A percentile compares a stretch with the other conserved stretches of the same genome.
Conservation (phyloP, 2,797 vertebrate species). For the Gephyroberyx darwinii region DNA sequence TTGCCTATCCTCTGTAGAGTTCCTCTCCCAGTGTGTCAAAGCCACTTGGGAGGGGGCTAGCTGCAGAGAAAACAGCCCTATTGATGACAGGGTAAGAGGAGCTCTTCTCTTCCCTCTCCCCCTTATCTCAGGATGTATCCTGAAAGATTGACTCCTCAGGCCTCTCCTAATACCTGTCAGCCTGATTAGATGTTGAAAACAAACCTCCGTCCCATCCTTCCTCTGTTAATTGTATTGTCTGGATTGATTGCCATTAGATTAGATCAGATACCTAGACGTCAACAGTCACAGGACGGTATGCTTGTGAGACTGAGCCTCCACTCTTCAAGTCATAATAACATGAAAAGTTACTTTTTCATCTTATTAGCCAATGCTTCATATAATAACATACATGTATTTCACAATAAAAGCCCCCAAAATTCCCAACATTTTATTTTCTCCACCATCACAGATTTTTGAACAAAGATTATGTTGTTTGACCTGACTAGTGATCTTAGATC, state of each 20-base stretch:
- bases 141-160: constrained; percentile 35
- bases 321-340: neutral
- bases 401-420: too few relatives aligned
- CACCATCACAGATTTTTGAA: too few relatives aligned
- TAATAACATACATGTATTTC: too few relatives aligned
- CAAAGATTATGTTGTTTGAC: too few relatives aligned
- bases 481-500: neutral
- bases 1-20: neutral
- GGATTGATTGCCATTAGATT: constrained; percentile 45
- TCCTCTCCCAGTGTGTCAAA: constrained; percentile 7
- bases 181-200: constrained; percentile 68
- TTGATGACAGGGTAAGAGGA: constrained; percentile 43
- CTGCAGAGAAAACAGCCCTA: constrained; percentile 44
- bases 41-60: constrained; percentile 6
- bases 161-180: constrained; percentile 59
- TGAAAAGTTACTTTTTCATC: too few relatives aligned
- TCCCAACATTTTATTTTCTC: too few relatives aligned
- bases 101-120: constrained; percentile 30
- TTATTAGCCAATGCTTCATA: too few relatives aligned
- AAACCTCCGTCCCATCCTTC: constrained; percentile 43
- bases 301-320: neutral
- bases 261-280: constrained; percentile 33
- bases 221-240: constrained; percentile 60
- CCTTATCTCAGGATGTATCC: constrained; percentile 64
- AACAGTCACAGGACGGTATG: neutral